Evolutionary conservation across 2,113 vertebrate species (phyloP), one percentile per base, ranked within the genome.

Genomic region (Cavia aperea): DNA sequence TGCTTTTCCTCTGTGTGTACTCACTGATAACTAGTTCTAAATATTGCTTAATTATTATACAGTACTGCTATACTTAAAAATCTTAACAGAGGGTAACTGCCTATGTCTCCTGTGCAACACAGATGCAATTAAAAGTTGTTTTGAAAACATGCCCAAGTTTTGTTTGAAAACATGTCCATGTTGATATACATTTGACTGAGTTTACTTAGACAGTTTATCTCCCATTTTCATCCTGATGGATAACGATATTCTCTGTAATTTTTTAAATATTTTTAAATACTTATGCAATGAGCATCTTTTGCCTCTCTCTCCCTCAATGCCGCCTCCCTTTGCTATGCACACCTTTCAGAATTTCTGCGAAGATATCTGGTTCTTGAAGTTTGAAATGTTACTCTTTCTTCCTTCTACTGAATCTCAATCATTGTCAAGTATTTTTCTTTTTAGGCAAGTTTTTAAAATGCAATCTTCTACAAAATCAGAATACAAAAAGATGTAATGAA

Each of bases 211-310:
- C 18, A 39, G 56, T 56, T 66, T 83, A 49, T 39, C 72, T 86
- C 11, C 16, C n/a, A 75, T 36, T 68, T 92, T 24, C 14, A 83
- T 68, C 29, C 29, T 60, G 62, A 77, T 54, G n/a, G 24, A 51
- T 54, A 92, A 63, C n/a, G 54, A 81, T 29, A 11, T 26, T 81
- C 46, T 91, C 54, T 54, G 33, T 81, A 62, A 56, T n/a, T n/a
- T 83, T 63, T 72, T 89, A 63, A 46, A 89, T 72, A 88, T 90
- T 82, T 84, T 54, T 24, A 89, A 94, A 68, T 36, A 85, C 87
- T 46, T 43, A 2, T 81, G 24, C 29, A 93, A 10, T n/a, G 31
- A 85, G 31, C 29, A 94, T 87, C 43, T 14, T 93, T 58, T n/a
- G 19, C 77, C 31, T 18, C 21, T 81, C 5, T 21, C n/a, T n/a